Percentiles rank a stretch among this genome's conserved stretches.
Evolutionary conservation across 2,797 vertebrate species (phyloP).

Genomic region (Syndactyla subalaris): DNA sequence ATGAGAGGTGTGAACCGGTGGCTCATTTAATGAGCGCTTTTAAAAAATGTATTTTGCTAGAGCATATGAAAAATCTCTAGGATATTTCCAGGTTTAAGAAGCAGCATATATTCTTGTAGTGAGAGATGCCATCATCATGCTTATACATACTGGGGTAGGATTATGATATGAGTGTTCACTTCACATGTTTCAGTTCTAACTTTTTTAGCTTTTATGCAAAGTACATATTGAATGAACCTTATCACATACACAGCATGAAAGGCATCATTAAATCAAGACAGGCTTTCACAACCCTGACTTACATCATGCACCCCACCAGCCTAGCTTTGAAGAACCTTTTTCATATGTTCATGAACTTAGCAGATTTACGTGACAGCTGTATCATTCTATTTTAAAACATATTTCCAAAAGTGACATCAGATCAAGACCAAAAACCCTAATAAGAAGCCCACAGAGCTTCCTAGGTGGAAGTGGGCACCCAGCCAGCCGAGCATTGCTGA

Average conservation of each 20-base stretch:
- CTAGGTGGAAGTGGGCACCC: background rate
- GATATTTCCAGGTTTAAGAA: background rate
- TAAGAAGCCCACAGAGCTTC: background rate
- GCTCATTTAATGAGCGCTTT: background rate
- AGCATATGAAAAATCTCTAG: background rate
- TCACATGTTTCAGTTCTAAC: background rate
- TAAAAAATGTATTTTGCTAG: background rate
- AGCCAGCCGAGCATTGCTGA: background rate
- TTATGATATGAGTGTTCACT: background rate
- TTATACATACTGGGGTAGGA: background rate
- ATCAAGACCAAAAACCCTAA: background rate
- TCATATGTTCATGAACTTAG: background rate
- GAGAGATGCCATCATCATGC: background rate
- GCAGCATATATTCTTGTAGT: background rate
- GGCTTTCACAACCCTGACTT: slow-evolving; percentile 15
- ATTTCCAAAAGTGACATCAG: background rate
- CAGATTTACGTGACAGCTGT: background rate
- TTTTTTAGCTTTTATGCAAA: slow-evolving; percentile 3
- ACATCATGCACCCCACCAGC: background rate
- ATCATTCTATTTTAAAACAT: background rate
- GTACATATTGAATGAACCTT: background rate
- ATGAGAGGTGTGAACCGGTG: background rate
- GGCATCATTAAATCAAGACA: slow-evolving; percentile 6
- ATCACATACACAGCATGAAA: background rate
- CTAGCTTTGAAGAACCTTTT: background rate